Conservation (phyloP, 2,888 invertebrate species). For the Nineta flava region DNA sequence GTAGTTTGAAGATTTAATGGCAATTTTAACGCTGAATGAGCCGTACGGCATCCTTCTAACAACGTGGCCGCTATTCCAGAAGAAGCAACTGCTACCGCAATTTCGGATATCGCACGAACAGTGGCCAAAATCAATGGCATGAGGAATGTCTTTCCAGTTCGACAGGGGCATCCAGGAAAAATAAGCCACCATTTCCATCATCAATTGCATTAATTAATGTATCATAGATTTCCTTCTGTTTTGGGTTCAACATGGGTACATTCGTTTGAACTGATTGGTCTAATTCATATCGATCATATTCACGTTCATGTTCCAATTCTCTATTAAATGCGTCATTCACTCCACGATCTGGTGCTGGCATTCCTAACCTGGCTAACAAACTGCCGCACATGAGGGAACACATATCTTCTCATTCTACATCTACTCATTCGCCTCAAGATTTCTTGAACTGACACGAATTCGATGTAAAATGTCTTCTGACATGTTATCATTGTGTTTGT, state of each 20-base stretch:
- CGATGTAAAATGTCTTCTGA: constrained; percentile 14
- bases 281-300: constrained; percentile 14
- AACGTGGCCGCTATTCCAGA: constrained; percentile 15
- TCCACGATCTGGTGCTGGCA: constrained; percentile 16
- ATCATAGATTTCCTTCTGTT: constrained; percentile 13
- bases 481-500: constrained; percentile 14
- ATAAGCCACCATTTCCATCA: constrained; percentile 16
- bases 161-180: constrained; percentile 12
- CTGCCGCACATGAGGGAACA: constrained; percentile 18
- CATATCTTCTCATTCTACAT: constrained; percentile 19
- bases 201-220: constrained; percentile 13
- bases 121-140: constrained; percentile 14
- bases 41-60: constrained; percentile 11
- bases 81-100: constrained; percentile 17
- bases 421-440: constrained; percentile 13
- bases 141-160: constrained; percentile 11
- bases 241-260: constrained; percentile 6
- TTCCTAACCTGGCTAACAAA: constrained; percentile 14
- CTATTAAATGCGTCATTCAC: constrained; percentile 14
- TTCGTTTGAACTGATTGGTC: constrained; percentile 2
- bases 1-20: constrained; percentile 16
- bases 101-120: constrained; percentile 14
- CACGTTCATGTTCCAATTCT: constrained; percentile 20
- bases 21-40: constrained; percentile 15
- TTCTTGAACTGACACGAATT: constrained; percentile 10